Conservation (phyloP, 2,113 vertebrate species). For the Oryzias woworae region DNA sequence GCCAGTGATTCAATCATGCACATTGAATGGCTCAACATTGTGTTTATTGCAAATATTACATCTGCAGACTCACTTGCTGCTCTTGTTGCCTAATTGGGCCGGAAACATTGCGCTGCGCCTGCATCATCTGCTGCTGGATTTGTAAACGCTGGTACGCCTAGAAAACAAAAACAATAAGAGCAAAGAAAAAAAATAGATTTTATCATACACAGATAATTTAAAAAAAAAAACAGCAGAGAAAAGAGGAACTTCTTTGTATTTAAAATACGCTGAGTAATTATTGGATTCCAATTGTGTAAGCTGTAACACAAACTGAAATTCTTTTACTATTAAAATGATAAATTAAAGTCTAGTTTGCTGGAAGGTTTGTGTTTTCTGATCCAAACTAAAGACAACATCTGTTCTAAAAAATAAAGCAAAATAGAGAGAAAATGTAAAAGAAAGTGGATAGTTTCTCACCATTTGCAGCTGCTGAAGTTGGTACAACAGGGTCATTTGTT, state of each 20-base stretch:
- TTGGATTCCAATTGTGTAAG: too few species aligned
- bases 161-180: neutral
- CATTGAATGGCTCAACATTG: neutral
- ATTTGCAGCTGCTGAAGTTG: constrained; percentile 99
- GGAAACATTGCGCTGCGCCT: constrained; percentile 98
- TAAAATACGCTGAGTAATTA: too few species aligned
- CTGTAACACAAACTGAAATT: too few species aligned
- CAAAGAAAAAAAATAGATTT: neutral
- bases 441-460: constrained; percentile 78
- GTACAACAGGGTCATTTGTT: constrained; percentile 99
- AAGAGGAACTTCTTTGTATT: neutral
- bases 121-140: constrained; percentile 99
- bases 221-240: too few species aligned
- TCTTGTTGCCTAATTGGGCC: constrained; percentile 99
- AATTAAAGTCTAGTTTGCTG: too few species aligned
- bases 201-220: neutral
- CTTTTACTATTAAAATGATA: too few species aligned
- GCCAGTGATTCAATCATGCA: neutral
- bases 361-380: too few species aligned
- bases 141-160: constrained; percentile 99
- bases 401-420: neutral
- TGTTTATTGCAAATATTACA: neutral
- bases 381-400: too few species aligned
- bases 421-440: neutral
- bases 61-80: constrained; percentile 89